Base-by-base conservation (phyloP, 2,888 invertebrate species). In the Microctonus hyperodae region DNA sequence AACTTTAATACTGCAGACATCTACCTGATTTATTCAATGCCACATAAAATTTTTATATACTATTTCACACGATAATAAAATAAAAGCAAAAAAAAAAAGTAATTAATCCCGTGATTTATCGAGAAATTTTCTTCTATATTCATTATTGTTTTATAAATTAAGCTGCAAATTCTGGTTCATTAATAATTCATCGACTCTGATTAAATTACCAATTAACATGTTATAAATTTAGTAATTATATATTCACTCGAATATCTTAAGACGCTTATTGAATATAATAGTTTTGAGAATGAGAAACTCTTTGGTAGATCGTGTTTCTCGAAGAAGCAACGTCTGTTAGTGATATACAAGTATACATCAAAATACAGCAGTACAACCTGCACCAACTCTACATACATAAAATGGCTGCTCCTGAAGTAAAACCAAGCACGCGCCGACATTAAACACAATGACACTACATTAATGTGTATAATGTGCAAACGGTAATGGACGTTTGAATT, bases 401-500 rank as follows among this genome's bases (percentile, higher is more conserved):
- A 66, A 62, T 55, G 31, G 56, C 22, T 61, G 56, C 22, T 61
- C 66, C 33, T 44, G 35, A 50, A 61, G 20, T 48, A 31, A 33
- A 50, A 48, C 33, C 35, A 28, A 23, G 57, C 59, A 56, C 69
- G 65, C 25, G 66, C 66, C 64, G 57, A 70, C 69, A 78, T 76
- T 76, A 75, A 69, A 65, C 69, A 70, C 70, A n/a, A 28, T 28
- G 67, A 73, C 58, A 57, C 57, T 60, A n/a, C n/a, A 75, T 73
- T 73, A 70, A 67, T 44, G 16, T 44, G 16, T 44, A 44, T 4
- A 44, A n/a, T 20, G 16, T 7, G 4, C 44, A n/a, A 44, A 72
- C 64, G 70, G 69, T 79, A 80, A 80, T 79, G 76, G 80, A 78
- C 74, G 75, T 78, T 78, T 79, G 74, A 80, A 80, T 81, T 81